Conservation (phyloP, 1,140 invertebrate genomes). For the Eciton burchellii region DNA sequence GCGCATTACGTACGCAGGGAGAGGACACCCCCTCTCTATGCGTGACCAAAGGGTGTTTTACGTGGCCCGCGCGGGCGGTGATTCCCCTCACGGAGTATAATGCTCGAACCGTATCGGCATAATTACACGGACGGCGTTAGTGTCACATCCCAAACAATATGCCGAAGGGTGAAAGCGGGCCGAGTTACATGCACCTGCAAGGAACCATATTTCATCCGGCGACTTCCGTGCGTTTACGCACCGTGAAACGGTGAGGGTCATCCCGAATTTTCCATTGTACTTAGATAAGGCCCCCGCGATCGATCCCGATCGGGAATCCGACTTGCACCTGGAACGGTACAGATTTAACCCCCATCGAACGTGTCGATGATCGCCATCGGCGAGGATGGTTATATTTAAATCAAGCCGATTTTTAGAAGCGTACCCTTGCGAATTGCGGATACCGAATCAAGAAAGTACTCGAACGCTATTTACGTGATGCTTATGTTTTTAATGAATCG, state of each 20-base stretch:
- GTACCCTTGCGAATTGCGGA: too few relatives aligned
- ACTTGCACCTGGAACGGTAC: conserved; percentile 17
- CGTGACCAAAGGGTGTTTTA: conserved; percentile 76
- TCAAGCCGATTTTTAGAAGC: not conserved
- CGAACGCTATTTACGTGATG: too few relatives aligned
- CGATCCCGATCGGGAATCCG: conserved; percentile 27
- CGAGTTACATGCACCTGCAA: conserved; percentile 78
- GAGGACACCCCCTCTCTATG: conserved; percentile 46
- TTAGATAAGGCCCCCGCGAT: conserved; percentile 54
- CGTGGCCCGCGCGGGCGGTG: conserved; percentile 22
- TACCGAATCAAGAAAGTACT: too few relatives aligned
- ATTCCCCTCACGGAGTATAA: conserved; percentile 63
- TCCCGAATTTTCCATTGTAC: conserved; percentile 73
- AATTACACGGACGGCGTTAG: conserved; percentile 81
- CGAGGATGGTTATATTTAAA: not conserved
- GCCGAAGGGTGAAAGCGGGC: conserved; percentile 51
- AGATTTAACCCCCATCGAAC: conserved; percentile 8
- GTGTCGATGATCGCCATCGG: not conserved
- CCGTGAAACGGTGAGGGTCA: conserved; percentile 69
- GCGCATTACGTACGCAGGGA: conserved; percentile 37
- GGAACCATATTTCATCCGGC: conserved; percentile 77
- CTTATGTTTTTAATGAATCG: too few relatives aligned
- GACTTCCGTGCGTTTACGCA: conserved; percentile 69
- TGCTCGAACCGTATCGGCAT: conserved; percentile 73
- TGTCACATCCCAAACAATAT: conserved; percentile 77